A percentile compares a stretch with the other conserved stretches of the same genome.
These are phyloP conservation scores for Centroberyx gerrardi DNA, from an alignment of 2,797 vertebrate genomes.

Conservation along the genomic window DNA sequence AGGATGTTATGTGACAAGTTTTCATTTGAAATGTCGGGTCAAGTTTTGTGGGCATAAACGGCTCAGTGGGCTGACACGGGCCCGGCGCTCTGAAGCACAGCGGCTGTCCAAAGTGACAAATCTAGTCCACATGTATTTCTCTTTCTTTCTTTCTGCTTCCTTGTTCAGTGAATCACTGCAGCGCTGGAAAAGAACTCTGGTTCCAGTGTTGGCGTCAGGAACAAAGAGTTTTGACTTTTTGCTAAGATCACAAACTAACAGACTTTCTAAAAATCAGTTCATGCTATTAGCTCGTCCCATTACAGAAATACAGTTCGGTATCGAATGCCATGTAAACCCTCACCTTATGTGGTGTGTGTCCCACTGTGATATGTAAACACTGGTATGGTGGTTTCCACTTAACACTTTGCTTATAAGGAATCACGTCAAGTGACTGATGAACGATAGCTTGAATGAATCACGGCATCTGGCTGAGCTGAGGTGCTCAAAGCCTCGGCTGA, in stretches of 20 bases:
- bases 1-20: constrained; percentile 8
- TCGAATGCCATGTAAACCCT: neutral
- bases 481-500: constrained; percentile 9
- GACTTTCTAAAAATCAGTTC: neutral
- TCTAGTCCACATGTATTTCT: too few species aligned
- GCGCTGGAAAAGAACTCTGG: too few species aligned
- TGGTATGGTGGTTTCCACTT: neutral
- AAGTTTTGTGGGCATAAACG: neutral
- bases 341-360: neutral
- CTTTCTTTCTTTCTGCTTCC: too few species aligned
- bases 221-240: neutral
- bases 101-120: neutral
- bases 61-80: too few species aligned
- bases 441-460: constrained; percentile 10
- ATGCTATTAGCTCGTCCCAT: neutral
- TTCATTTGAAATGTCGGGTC: constrained; percentile 25
- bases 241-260: neutral
- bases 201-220: too few species aligned
- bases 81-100: too few species aligned
- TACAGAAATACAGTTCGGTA: neutral
- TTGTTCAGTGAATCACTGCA: too few species aligned
- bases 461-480: constrained; percentile 15
- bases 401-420: neutral
- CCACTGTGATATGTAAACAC: too few species aligned
- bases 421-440: constrained; percentile 18